Base-by-base conservation (phyloP, 2,797 vertebrate genomes). In the Gallinago stenura region DNA sequence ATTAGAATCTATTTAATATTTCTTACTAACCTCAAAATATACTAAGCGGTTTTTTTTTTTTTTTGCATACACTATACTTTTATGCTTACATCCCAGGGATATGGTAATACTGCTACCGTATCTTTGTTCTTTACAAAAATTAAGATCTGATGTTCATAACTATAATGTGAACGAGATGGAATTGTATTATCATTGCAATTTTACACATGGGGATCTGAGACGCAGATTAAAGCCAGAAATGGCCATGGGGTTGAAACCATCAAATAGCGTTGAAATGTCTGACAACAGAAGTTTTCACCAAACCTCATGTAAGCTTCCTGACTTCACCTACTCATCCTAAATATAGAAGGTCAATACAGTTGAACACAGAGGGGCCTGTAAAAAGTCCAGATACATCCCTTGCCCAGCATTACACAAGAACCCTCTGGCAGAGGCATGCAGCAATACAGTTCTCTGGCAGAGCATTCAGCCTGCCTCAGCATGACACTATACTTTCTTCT, bases 401-500 rank as follows among this genome's bases (percentile, higher is more conserved):
- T 83, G 53, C 21, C 33, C 53, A 60, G 45, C 31, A 37, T 16
- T 54, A 72, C 25, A 73, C 9, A 85, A 53, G 45, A 84, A 77
- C 30, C 26, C 48, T 81, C 57, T 68, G 43, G 46, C 64, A 89
- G 78, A 87, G n/a, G 54, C 50, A 81, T 8, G 35, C 51, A 68
- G 53, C 37, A 72, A 46, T 54, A 91, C 54, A 76, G 41, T 57
- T 58, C 43, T 65, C 45, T 71, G 46, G 22, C 41, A 86, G 57
- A 81, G 51, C 41, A 62, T 39, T 84, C 65, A 70, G 46, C 39
- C 39, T 58, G 73, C 28, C 43, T 95, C 79, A 95, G 46, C 62
- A 79, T 70, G 91, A 87, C 61, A 62, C 21, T 69, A 12, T 30
- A 62, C 25, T 85, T 95, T 80, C 72, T 89, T 68, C 57, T 78